Evolutionary conservation across 2,113 vertebrate species (phyloP).

Genomic region (Alces alces): DNA sequence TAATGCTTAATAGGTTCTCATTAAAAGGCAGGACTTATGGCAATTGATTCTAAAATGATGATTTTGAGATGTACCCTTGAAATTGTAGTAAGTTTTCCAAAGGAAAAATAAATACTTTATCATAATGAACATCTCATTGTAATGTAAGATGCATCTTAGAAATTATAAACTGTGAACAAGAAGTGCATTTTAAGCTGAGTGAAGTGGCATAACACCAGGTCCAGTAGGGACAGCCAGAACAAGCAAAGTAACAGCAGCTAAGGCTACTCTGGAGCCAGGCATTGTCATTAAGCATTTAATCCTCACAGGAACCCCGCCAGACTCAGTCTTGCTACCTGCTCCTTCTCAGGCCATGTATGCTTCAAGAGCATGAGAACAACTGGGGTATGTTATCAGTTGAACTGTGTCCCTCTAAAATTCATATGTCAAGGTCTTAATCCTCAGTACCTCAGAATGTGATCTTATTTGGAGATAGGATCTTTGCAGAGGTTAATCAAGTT

Average conservation of each 20-base stretch:
- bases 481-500: not conserved
- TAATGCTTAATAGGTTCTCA: not conserved
- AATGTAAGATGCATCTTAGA: not conserved
- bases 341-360: not conserved
- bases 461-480: not conserved
- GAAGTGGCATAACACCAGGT: too few species aligned
- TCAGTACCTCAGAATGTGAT: not conserved
- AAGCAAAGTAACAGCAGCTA: not conserved
- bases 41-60: not conserved
- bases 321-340: not conserved
- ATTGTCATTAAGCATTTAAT: too few species aligned
- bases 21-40: not conserved
- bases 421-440: not conserved
- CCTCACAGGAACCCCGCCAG: not conserved
- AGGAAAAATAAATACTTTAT: not conserved
- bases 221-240: accelerated
- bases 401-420: not conserved
- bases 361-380: not conserved
- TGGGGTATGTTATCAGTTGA: not conserved
- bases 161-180: not conserved
- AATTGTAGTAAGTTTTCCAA: not conserved
- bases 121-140: not conserved
- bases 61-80: not conserved
- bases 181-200: not conserved
- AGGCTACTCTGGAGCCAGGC: not conserved